Evolutionary conservation across 2,113 vertebrate genomes (phyloP).

Genomic region (Cichladusa arquata): DNA sequence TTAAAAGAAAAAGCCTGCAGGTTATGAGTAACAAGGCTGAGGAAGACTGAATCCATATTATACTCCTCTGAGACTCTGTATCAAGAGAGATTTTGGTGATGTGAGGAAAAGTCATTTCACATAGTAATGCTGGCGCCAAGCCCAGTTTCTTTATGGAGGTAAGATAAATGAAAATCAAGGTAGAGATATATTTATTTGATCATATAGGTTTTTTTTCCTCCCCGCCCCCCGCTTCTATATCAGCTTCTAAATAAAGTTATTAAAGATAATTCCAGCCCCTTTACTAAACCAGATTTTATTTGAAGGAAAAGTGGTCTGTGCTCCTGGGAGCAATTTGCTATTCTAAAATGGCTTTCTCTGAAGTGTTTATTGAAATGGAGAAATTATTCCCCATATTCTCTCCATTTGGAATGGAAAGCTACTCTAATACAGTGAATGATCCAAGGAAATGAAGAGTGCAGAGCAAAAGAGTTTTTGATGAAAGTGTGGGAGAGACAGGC

Average conservation of each 20-base stretch:
- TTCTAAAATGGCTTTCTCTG: slow-evolving; percentile 21
- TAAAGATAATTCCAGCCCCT: not conserved
- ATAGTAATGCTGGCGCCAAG: not conserved
- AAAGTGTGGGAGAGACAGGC: not conserved
- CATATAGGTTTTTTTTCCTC: not conserved
- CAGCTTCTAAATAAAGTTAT: slow-evolving; percentile 23
- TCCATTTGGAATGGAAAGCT: slow-evolving; percentile 29
- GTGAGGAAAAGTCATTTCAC: slow-evolving; percentile 4
- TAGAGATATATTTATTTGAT: not conserved
- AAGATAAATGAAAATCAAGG: slow-evolving; percentile 24
- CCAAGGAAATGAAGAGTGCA: not conserved
- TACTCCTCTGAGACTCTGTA: not conserved
- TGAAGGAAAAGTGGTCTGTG: slow-evolving; percentile 5
- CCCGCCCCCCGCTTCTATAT: fast-evolving
- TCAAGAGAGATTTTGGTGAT: slow-evolving; percentile 1
- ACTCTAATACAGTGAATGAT: not conserved
- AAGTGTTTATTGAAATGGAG: slow-evolving; percentile 37
- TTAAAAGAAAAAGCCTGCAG: not conserved
- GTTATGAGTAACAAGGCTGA: not conserved
- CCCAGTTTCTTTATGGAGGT: not conserved
- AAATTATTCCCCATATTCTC: slow-evolving; percentile 20
- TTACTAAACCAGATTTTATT: slow-evolving; percentile 14
- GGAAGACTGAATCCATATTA: not conserved
- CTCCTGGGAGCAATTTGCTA: slow-evolving; percentile 30
- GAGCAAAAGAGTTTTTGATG: not conserved